These are phyloP conservation scores for Sylvietta virens DNA, from an alignment of 2,113 vertebrate genomes.

Conservation along the genomic window DNA sequence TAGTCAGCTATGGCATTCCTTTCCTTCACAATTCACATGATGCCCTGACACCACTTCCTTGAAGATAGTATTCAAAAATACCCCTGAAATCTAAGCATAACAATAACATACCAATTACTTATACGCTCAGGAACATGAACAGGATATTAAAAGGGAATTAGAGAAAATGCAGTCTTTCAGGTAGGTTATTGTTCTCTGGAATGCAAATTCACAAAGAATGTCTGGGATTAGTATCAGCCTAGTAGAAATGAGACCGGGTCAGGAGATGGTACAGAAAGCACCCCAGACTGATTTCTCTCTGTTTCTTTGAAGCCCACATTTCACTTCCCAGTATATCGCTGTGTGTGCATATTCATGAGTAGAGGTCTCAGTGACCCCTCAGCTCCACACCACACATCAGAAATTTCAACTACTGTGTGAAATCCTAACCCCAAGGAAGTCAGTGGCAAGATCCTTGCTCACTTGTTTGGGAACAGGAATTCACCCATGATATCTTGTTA, in stretches of 20 bases:
- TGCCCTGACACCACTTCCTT: not conserved
- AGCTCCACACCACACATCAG: not conserved
- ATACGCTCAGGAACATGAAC: not conserved
- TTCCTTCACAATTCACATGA: not conserved
- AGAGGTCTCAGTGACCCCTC: not conserved
- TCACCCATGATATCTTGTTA: constrained; percentile 10
- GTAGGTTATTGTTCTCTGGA: constrained; percentile 28
- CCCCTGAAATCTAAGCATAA: not conserved
- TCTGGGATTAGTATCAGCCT: not conserved
- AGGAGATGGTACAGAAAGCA: not conserved
- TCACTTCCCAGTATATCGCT: not conserved
- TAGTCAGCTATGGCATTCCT: constrained; percentile 1
- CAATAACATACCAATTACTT: constrained; percentile 18
- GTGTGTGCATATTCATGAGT: not conserved
- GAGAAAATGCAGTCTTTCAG: constrained; percentile 15
- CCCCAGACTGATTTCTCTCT: not conserved
- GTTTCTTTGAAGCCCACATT: not conserved
- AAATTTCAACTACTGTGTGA: not conserved
- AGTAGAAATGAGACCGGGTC: not conserved
- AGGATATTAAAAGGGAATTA: constrained; percentile 48
- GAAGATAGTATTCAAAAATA: constrained; percentile 13
- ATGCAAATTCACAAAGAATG: constrained; percentile 14
- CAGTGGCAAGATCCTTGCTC: not conserved
- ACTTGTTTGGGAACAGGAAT: not conserved
- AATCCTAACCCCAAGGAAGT: not conserved